Conservation (phyloP, 2,797 vertebrate genomes). For the Anniella stebbinsi region DNA sequence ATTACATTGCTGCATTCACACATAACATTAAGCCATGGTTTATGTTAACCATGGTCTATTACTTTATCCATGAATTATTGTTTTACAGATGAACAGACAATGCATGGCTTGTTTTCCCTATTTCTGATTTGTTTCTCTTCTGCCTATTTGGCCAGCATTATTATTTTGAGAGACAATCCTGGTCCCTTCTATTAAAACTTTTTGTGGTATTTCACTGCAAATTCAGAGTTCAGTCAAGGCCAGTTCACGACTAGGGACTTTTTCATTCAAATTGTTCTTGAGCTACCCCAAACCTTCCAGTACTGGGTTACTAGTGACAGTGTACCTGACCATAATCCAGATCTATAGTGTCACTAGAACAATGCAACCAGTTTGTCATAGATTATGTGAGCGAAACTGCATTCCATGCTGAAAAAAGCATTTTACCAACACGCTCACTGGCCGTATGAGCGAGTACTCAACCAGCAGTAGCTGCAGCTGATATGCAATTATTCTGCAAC, state of each 20-base stretch:
- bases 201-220: not conserved
- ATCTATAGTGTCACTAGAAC: no score
- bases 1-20: no score
- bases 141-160: no score
- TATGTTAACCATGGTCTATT: no score
- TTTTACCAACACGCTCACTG: not conserved
- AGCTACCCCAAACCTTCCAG: not conserved
- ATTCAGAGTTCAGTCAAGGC: not conserved
- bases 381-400: not conserved
- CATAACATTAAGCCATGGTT: no score
- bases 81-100: no score
- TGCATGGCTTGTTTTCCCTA: no score
- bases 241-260: not conserved
- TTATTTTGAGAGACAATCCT: not conserved
- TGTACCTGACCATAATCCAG: not conserved
- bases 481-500: constrained; percentile 1
- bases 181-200: not conserved
- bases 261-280: not conserved
- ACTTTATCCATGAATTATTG: no score
- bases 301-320: not conserved
- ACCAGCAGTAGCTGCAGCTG: not conserved
- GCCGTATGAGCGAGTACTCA: not conserved
- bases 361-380: not conserved
- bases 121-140: no score
- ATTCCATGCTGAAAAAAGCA: not conserved